These are phyloP conservation scores for Xenus cinereus DNA, from an alignment of 2,113 vertebrate species.

Conservation along the genomic window DNA sequence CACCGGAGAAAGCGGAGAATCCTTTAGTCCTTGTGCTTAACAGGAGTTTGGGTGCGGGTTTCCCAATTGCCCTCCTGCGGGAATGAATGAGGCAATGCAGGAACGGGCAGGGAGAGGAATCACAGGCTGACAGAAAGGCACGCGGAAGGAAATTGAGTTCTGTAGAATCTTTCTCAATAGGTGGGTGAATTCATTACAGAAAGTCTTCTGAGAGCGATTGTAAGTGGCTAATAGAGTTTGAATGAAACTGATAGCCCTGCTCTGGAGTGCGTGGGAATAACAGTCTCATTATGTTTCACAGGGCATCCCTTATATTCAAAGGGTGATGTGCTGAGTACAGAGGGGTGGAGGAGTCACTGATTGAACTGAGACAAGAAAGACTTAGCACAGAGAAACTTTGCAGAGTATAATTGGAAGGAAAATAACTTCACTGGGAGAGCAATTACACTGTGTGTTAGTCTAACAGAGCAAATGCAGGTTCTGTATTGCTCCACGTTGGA, in stretches of 20 bases:
- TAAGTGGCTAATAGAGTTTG: neutral
- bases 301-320: neutral
- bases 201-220: neutral
- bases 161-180: neutral
- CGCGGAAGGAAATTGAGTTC: neutral
- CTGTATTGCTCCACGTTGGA: neutral
- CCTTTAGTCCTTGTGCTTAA: neutral
- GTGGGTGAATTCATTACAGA: neutral
- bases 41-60: neutral
- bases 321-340: neutral
- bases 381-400: neutral
- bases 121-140: neutral
- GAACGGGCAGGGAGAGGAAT: neutral
- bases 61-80: neutral
- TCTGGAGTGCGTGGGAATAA: neutral
- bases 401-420: neutral
- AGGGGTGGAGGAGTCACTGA: neutral
- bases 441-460: neutral
- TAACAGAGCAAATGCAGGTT: neutral
- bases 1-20: neutral
- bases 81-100: neutral
- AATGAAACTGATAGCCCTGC: neutral
- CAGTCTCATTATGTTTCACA: neutral
- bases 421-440: neutral
- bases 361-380: neutral